A percentile compares a stretch with the other conserved stretches of the same genome.
Evolutionary conservation across 2,113 vertebrate species (phyloP).

Genomic region (Epinephelus moara): DNA sequence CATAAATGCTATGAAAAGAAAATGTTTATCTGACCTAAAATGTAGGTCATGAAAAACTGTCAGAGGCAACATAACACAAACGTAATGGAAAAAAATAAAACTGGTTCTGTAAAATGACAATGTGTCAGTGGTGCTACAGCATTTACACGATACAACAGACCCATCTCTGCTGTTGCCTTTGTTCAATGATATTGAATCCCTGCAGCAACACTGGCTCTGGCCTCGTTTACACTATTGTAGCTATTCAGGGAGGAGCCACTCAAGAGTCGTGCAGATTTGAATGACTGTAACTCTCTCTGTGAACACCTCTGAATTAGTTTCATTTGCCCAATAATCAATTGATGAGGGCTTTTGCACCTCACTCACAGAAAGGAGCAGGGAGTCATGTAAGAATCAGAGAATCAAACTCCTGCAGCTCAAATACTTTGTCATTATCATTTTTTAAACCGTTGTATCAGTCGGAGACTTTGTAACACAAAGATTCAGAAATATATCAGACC

Average conservation of each 20-base stretch:
- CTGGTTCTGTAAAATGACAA: constrained; percentile 69
- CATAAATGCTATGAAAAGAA: constrained; percentile 19
- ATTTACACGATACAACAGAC: constrained; percentile 67
- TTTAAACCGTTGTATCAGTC: background rate
- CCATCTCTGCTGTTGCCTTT: constrained; percentile 56
- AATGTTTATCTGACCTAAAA: constrained; percentile 56
- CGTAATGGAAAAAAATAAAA: constrained; percentile 56
- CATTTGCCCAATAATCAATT: background rate
- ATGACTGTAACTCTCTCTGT: background rate
- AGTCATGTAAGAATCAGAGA: constrained; percentile 3
- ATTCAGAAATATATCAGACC: background rate
- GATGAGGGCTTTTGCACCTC: no score
- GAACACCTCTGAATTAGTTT: constrained; percentile 12
- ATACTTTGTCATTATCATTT: background rate
- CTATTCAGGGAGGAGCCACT: constrained; percentile 1
- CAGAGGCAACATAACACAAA: constrained; percentile 50
- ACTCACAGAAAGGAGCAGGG: no score
- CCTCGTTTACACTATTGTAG: constrained; percentile 7
- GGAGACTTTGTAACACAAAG: background rate
- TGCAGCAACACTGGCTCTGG: constrained; percentile 21
- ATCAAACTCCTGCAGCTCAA: constrained; percentile 9
- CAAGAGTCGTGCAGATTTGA: background rate
- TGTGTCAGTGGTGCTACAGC: constrained; percentile 62
- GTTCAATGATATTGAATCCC: constrained; percentile 40
- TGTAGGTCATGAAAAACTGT: constrained; percentile 69